A percentile compares a stretch with the other conserved stretches of the same genome.
Conservation (phyloP, 2,113 vertebrate species). For the Neopipo cinnamomea region DNA sequence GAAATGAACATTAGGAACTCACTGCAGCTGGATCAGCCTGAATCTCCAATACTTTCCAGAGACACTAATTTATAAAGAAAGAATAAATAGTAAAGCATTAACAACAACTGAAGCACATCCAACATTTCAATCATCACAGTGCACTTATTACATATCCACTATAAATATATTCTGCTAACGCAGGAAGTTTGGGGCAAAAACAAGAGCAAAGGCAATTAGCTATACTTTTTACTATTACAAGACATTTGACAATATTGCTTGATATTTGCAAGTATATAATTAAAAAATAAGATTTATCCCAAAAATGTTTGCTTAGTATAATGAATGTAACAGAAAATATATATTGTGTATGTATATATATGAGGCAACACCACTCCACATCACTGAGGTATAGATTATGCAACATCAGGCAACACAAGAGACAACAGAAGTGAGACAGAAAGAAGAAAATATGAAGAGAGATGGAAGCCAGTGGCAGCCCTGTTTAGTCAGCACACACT, state of each 20-base stretch:
- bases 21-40: neutral
- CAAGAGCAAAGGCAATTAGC: neutral
- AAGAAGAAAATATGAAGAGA: neutral
- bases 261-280: neutral
- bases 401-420: neutral
- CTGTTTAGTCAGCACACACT: neutral
- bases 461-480: neutral
- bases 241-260: neutral
- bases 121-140: neutral
- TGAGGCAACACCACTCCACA: neutral
- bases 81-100: neutral
- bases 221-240: neutral
- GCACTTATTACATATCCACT: accelerated
- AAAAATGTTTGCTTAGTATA: neutral
- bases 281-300: neutral
- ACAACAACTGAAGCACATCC: neutral
- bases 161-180: neutral
- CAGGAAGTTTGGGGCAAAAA: neutral
- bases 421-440: neutral
- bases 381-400: neutral
- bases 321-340: neutral
- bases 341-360: neutral
- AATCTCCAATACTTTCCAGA: neutral
- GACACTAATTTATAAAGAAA: neutral
- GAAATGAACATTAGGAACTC: neutral